Conservation (phyloP, 2,797 vertebrate genomes). For the Kryptolebias ocellatus region DNA sequence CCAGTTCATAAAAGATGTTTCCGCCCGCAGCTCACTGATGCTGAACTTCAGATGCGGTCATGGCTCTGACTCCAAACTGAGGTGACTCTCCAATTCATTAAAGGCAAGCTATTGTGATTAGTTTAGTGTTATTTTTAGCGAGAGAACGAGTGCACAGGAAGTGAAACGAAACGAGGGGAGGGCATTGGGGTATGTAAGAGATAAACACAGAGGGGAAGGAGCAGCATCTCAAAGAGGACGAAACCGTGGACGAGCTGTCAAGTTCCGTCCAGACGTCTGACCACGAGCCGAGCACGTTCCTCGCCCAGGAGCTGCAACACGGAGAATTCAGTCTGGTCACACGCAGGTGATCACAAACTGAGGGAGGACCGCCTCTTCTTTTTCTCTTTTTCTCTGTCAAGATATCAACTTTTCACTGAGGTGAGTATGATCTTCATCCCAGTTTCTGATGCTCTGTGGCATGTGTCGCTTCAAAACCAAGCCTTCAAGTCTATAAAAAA, state of each 20-base stretch:
- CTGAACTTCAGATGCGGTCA: slow-evolving; percentile 12
- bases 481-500: background rate
- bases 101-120: slow-evolving; percentile 56
- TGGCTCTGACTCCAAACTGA: slow-evolving; percentile 11
- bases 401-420: slow-evolving; percentile 36
- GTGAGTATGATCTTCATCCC: slow-evolving; percentile 51
- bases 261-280: slow-evolving; percentile 37
- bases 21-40: background rate
- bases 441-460: background rate
- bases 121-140: slow-evolving; percentile 79
- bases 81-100: slow-evolving; percentile 45
- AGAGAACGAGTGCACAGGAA: slow-evolving; percentile 69
- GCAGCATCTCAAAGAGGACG: slow-evolving; percentile 53
- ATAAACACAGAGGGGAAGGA: slow-evolving; percentile 61
- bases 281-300: slow-evolving; percentile 24
- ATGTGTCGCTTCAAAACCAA: background rate
- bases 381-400: slow-evolving; percentile 42
- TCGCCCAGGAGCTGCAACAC: slow-evolving; percentile 30
- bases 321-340: slow-evolving; percentile 5
- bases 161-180: slow-evolving; percentile 72
- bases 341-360: slow-evolving; percentile 18
- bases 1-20: background rate
- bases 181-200: slow-evolving; percentile 64
- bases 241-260: slow-evolving; percentile 49
- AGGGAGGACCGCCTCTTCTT: slow-evolving; percentile 56